Percentiles rank a stretch among this genome's conserved stretches.
These are phyloP conservation scores for Odiellus spinosus DNA, from an alignment of 2,888 invertebrate genomes.

Conservation along the genomic window DNA sequence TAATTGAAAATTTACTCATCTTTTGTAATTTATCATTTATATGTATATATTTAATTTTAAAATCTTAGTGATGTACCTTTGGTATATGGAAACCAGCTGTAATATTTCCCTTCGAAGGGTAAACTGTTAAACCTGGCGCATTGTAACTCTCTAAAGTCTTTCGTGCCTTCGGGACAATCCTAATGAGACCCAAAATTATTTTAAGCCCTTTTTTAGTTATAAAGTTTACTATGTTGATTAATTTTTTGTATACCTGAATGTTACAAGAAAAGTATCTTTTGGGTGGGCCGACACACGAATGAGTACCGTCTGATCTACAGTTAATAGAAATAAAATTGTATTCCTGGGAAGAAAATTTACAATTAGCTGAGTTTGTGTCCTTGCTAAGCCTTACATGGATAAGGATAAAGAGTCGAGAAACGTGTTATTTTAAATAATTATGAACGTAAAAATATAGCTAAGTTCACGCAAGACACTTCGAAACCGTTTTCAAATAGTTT, in stretches of 20 bases:
- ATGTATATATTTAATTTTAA: no score
- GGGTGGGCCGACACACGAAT: slow-evolving; percentile 55
- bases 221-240: no score
- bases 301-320: slow-evolving; percentile 39
- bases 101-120: slow-evolving; percentile 61
- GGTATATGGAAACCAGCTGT: slow-evolving; percentile 78
- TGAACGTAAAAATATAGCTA: no score
- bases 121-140: slow-evolving; percentile 68
- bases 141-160: slow-evolving; percentile 74
- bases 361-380: no score
- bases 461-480: no score
- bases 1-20: not conserved
- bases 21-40: no score
- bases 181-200: slow-evolving; percentile 27
- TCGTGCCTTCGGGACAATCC: slow-evolving; percentile 59
- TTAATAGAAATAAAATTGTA: slow-evolving; percentile 32
- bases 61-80: slow-evolving; percentile 29
- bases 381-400: no score
- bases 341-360: no score
- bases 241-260: slow-evolving; percentile 47
- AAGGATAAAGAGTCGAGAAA: no score
- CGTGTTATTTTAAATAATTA: no score
- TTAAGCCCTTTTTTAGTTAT: no score
- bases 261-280: slow-evolving; percentile 79
- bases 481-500: no score